These are phyloP conservation scores for Calonectris borealis DNA, from an alignment of 2,113 vertebrate genomes.

Conservation along the genomic window DNA sequence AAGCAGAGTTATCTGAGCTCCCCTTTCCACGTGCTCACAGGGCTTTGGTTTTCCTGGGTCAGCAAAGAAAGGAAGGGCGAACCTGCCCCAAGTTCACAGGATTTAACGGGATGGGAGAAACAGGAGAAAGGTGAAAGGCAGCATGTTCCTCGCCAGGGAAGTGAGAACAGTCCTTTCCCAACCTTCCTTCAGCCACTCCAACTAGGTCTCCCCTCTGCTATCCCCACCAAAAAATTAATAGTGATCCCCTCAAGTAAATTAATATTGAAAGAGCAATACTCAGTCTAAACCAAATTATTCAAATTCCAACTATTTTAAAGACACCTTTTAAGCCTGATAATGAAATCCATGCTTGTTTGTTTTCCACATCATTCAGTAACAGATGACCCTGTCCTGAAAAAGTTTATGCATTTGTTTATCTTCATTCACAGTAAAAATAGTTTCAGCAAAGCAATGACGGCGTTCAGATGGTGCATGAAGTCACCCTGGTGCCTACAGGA, in stretches of 20 bases:
- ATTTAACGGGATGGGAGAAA: background rate
- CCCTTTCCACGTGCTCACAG: background rate
- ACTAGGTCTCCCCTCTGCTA: background rate
- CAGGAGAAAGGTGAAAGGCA: background rate
- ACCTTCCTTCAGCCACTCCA: background rate
- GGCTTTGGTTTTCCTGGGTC: background rate
- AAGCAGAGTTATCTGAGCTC: background rate
- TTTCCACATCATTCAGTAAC: background rate
- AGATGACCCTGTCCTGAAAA: background rate
- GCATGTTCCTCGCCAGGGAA: background rate
- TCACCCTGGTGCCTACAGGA: background rate
- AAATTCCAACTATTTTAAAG: background rate
- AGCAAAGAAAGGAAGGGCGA: background rate
- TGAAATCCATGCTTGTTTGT: background rate
- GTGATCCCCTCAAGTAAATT: background rate
- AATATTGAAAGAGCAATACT: background rate
- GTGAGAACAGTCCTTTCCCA: background rate
- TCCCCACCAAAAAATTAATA: background rate
- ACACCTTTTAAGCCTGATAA: background rate
- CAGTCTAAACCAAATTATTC: background rate
- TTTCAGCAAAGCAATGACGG: background rate
- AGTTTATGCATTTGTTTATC: background rate
- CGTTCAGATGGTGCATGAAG: background rate
- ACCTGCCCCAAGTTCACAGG: accelerated
- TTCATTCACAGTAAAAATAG: background rate